A percentile compares a stretch with the other conserved stretches of the same genome.
Evolutionary conservation across 2,113 vertebrate genomes (phyloP).

Genomic region (Ophthalmolycus amberensis): DNA sequence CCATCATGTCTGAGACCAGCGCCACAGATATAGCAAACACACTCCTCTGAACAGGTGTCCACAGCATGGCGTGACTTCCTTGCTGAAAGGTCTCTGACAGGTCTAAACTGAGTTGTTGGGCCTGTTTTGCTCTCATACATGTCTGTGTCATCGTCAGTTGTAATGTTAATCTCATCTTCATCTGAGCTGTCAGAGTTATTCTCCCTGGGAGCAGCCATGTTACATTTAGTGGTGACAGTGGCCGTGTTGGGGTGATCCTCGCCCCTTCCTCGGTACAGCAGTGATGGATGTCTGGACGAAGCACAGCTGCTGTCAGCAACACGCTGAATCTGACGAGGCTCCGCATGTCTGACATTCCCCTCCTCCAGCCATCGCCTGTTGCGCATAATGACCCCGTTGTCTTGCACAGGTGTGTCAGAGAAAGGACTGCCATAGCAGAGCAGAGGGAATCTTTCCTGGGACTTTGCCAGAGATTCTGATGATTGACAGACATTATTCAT

Average conservation of each 20-base stretch:
- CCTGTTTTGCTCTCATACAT: conserved; percentile 37
- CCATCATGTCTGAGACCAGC: conserved; percentile 74
- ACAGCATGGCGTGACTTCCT: conserved; percentile 12
- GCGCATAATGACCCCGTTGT: conserved; percentile 82
- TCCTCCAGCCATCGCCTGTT: conserved; percentile 81
- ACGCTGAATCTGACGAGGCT: conserved; percentile 71
- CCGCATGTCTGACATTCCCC: conserved; percentile 73
- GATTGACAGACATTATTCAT: conserved; percentile 78
- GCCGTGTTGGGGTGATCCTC: conserved; percentile 53
- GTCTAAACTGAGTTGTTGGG: conserved; percentile 23
- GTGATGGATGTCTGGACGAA: conserved; percentile 64
- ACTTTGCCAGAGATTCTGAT: conserved; percentile 66
- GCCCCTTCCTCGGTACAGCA: conserved; percentile 58
- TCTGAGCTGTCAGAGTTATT: conserved; percentile 80
- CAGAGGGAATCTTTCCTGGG: conserved; percentile 76
- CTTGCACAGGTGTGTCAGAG: conserved; percentile 77
- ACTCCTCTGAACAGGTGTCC: conserved; percentile 54
- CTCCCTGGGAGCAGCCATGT: conserved; percentile 40
- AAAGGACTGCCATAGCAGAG: conserved; percentile 68
- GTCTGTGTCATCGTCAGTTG: conserved; percentile 85
- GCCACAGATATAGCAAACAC: conserved; percentile 92
- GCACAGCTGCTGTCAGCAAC: conserved; percentile 72
- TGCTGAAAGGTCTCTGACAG: conserved; percentile 39
- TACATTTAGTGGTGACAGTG: conserved; percentile 45
- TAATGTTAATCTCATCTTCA: conserved; percentile 88